These are phyloP conservation scores for Eleginops maclovinus DNA, from an alignment of 2,113 vertebrate species.

Conservation along the genomic window DNA sequence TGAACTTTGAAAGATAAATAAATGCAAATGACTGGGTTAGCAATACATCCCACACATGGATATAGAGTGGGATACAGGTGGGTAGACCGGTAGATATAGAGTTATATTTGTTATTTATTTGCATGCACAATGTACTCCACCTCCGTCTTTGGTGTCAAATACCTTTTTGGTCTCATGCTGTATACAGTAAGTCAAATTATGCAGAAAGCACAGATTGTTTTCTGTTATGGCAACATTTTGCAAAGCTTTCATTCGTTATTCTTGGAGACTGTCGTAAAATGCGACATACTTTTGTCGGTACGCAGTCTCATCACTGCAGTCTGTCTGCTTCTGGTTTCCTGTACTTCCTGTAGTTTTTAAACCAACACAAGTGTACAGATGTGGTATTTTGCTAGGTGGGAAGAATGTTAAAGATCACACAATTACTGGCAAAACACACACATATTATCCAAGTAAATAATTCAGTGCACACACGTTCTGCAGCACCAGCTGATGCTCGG, in stretches of 20 bases:
- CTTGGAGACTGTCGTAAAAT: conserved; percentile 6
- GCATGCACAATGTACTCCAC: not conserved
- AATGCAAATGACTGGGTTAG: conserved; percentile 8
- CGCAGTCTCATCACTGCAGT: conserved; percentile 29
- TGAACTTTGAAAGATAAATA: conserved; percentile 37
- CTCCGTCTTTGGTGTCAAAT: not conserved
- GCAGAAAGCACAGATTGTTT: not conserved
- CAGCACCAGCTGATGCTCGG: conserved; percentile 44
- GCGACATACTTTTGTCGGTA: conserved; percentile 30
- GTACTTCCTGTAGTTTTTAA: conserved; percentile 45
- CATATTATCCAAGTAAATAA: not conserved
- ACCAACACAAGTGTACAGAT: conserved; percentile 36
- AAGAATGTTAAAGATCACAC: conserved; percentile 25
- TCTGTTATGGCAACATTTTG: conserved; percentile 5
- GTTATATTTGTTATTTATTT: not conserved
- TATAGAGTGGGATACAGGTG: conserved; percentile 5
- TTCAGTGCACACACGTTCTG: conserved; percentile 19
- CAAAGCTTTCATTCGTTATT: not conserved
- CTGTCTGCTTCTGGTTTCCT: conserved; percentile 59
- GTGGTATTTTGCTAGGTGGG: conserved; percentile 23
- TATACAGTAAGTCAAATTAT: not conserved
- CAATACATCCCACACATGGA: not conserved
- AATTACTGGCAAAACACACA: conserved; percentile 25
- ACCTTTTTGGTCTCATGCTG: not conserved
- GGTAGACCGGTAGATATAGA: too few species aligned